Evolutionary conservation across 2,113 vertebrate species (phyloP).

Genomic region (Ptychochromis oligacanthus): DNA sequence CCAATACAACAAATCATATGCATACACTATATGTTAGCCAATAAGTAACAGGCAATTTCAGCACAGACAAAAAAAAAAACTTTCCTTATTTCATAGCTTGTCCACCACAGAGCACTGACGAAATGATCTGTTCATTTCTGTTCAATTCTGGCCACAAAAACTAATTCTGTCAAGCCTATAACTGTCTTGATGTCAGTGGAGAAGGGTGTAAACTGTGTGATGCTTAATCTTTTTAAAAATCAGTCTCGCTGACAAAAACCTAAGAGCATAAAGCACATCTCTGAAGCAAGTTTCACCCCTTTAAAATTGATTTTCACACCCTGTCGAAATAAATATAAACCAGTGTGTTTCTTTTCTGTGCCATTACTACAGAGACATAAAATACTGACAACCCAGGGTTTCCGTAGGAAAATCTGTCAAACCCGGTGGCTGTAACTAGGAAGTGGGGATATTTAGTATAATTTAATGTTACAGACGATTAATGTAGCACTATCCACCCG

Average conservation of each 20-base stretch:
- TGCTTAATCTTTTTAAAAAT: background rate
- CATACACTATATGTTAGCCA: background rate
- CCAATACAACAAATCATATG: background rate
- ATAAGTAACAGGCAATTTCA: too few species aligned
- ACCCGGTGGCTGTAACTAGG: background rate
- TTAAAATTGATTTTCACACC: background rate
- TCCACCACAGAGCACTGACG: too few species aligned
- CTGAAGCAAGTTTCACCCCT: background rate
- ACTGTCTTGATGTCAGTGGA: too few species aligned
- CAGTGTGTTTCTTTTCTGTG: background rate
- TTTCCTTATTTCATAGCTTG: too few species aligned
- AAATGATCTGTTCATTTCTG: too few species aligned
- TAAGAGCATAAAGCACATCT: background rate
- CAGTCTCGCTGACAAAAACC: too few species aligned
- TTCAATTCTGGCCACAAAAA: too few species aligned
- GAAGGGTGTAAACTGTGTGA: too few species aligned
- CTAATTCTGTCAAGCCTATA: too few species aligned
- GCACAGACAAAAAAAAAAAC: too few species aligned
- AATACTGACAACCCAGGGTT: background rate
- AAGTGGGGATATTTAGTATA: background rate
- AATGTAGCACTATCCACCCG: background rate
- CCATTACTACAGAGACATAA: background rate
- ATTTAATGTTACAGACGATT: background rate
- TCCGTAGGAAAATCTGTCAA: background rate
- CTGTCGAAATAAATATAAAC: background rate